Conservation (phyloP, 2,888 invertebrate genomes). For the Heliconius charithonia region DNA sequence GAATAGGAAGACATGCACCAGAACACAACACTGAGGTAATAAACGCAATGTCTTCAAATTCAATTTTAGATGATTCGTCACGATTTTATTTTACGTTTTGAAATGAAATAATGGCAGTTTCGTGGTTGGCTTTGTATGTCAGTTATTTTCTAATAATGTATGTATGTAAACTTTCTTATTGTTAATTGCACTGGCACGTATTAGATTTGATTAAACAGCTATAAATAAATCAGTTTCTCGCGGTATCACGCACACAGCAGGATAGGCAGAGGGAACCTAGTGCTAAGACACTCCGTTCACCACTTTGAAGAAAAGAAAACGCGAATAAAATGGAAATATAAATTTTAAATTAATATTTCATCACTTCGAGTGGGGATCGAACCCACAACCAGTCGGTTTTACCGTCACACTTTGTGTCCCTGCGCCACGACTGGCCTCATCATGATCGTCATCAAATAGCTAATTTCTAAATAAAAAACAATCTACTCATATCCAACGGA, state of each 20-base stretch:
- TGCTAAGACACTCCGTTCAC: too few species aligned
- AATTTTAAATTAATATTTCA: too few species aligned
- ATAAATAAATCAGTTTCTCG: too few species aligned
- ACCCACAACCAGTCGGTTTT: too few species aligned
- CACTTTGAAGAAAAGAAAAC: too few species aligned
- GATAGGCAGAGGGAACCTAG: too few species aligned
- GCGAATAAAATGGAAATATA: too few species aligned
- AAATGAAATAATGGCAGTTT: conserved; percentile 40
- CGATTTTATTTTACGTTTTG: conserved; percentile 48
- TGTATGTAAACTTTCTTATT: neutral
- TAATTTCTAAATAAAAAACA: neutral
- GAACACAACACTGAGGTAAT: conserved; percentile 46
- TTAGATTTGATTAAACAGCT: too few species aligned
- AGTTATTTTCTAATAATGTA: conserved; percentile 4
- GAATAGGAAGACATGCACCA: conserved; percentile 48
- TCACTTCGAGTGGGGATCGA: too few species aligned
- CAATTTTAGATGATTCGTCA: conserved; percentile 54
- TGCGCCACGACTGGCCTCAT: too few species aligned
- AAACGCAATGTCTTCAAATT: conserved; percentile 51
- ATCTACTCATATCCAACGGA: neutral
- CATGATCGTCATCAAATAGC: neutral
- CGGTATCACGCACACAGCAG: too few species aligned
- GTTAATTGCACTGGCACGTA: neutral
- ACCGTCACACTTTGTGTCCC: too few species aligned
- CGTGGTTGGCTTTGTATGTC: conserved; percentile 24